Evolutionary conservation across 2,797 vertebrate genomes (phyloP).

Genomic region (Sebastes taczanowskii): DNA sequence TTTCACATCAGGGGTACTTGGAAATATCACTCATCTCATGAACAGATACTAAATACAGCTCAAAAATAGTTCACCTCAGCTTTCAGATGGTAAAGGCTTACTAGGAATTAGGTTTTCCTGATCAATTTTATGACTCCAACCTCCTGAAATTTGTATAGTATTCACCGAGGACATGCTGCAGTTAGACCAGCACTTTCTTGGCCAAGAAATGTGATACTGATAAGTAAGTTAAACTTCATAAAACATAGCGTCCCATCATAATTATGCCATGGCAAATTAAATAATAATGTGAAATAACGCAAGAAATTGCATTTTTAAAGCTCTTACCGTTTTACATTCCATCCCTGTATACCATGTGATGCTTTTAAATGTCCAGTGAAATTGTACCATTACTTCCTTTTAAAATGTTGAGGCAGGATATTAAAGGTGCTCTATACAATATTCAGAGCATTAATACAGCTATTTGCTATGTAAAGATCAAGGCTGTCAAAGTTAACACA

Average conservation of each 20-base stretch:
- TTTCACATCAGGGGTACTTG: neutral
- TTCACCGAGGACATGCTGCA: neutral
- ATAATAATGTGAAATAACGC: neutral
- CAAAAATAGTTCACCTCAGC: neutral
- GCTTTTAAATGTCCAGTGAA: neutral
- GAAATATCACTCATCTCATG: neutral
- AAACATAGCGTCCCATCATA: neutral
- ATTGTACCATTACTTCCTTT: neutral
- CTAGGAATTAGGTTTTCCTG: no score
- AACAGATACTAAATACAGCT: neutral
- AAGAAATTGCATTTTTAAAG: neutral
- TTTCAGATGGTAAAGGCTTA: neutral
- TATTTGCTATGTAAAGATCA: no score
- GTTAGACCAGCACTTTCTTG: no score
- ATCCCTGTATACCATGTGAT: neutral
- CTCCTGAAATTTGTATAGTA: neutral
- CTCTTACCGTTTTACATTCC: neutral
- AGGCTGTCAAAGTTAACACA: no score
- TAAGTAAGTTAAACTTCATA: neutral
- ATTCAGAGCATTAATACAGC: no score
- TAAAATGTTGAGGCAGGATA: no score
- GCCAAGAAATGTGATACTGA: neutral
- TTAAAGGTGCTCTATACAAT: no score
- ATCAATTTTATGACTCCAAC: neutral
- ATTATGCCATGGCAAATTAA: neutral